Evolutionary conservation across 2,888 invertebrate genomes (phyloP).

Genomic region (Belgica antarctica): DNA sequence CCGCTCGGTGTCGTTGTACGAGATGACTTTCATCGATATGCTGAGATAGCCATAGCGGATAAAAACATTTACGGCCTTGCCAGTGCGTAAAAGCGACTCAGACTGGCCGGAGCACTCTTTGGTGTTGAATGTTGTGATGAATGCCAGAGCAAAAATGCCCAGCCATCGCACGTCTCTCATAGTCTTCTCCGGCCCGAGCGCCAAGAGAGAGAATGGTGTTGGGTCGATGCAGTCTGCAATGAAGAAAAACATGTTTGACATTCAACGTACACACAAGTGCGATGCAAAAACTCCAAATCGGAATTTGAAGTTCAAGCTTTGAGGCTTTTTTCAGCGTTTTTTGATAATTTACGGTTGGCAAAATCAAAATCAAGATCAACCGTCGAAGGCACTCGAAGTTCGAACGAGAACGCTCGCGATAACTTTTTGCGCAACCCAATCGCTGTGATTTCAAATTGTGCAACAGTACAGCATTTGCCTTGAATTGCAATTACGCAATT

Average conservation of each 20-base stretch:
- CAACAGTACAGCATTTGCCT: not conserved
- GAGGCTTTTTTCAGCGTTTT: not conserved
- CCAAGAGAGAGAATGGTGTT: not conserved
- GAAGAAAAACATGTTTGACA: slow-evolving; percentile 1
- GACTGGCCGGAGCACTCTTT: slow-evolving; percentile 49
- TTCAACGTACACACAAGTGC: not conserved
- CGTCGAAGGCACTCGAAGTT: not conserved
- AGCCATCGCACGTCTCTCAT: slow-evolving; percentile 31
- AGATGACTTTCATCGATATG: slow-evolving; percentile 80
- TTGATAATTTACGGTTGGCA: not conserved
- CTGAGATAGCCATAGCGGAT: slow-evolving; percentile 75
- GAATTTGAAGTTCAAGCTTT: slow-evolving; percentile 6
- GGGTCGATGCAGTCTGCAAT: not conserved
- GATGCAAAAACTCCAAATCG: not conserved
- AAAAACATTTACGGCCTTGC: slow-evolving; percentile 82
- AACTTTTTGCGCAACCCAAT: not conserved
- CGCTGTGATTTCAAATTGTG: not conserved
- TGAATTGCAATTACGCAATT: slow-evolving; percentile 3
- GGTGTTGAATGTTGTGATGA: slow-evolving; percentile 49
- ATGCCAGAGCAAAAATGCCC: slow-evolving; percentile 36
- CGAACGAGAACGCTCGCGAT: not conserved
- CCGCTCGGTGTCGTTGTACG: slow-evolving; percentile 72
- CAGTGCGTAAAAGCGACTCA: slow-evolving; percentile 61
- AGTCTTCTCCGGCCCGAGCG: slow-evolving; percentile 3
- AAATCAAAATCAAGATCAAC: too few relatives aligned